Conservation (phyloP, 2,888 invertebrate genomes). For the Altica lythri region DNA sequence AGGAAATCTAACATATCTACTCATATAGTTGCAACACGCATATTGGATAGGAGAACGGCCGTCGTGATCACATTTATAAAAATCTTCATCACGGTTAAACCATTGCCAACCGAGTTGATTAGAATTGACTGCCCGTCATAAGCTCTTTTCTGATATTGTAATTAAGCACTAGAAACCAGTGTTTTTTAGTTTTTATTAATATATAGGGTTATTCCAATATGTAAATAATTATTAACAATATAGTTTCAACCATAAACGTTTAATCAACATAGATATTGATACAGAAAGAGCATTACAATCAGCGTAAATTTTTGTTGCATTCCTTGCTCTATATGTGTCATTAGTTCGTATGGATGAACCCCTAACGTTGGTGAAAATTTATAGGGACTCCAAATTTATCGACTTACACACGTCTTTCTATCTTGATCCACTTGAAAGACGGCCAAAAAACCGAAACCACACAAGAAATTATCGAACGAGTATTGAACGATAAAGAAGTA, state of each 20-base stretch:
- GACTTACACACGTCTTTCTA: too few species aligned
- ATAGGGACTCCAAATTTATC: too few species aligned
- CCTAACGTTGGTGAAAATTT: too few species aligned
- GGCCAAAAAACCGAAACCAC: too few species aligned
- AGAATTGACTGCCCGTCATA: slow-evolving; percentile 46
- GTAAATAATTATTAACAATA: background rate
- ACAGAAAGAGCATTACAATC: background rate
- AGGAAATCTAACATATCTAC: slow-evolving; percentile 33
- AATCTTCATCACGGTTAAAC: slow-evolving; percentile 43
- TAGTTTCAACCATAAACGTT: background rate
- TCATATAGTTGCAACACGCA: slow-evolving; percentile 42
- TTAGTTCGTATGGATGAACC: too few species aligned
- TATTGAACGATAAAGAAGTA: too few species aligned
- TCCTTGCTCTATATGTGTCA: too few species aligned
- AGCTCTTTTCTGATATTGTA: slow-evolving; percentile 46
- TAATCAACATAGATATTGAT: background rate
- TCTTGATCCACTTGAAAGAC: too few species aligned
- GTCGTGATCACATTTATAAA: slow-evolving; percentile 41
- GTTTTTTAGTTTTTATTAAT: too few species aligned
- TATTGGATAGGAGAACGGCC: slow-evolving; percentile 39
- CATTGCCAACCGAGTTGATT: slow-evolving; percentile 41
- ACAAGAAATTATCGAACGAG: too few species aligned
- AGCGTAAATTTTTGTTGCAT: background rate
- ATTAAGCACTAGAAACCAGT: slow-evolving; percentile 30
- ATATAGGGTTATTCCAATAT: background rate